Percentiles rank a stretch among this genome's conserved stretches.
Evolutionary conservation across 2,797 vertebrate species (phyloP).

Genomic region (Acipenser ruthenus): DNA sequence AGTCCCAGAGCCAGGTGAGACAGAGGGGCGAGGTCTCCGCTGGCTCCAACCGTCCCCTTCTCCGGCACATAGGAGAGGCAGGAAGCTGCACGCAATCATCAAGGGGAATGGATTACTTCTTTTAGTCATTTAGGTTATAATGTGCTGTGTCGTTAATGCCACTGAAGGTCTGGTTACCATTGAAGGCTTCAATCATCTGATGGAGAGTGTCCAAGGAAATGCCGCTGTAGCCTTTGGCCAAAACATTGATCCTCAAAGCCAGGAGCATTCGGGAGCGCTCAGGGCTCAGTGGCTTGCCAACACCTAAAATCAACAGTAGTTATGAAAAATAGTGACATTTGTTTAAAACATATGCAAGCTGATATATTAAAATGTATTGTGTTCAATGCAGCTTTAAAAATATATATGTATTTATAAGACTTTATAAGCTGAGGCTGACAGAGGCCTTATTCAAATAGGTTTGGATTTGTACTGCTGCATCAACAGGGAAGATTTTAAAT

Average conservation of each 20-base stretch:
- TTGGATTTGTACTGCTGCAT: too few species aligned
- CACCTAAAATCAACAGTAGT: conserved; percentile 52
- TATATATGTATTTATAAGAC: too few species aligned
- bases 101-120: too few species aligned
- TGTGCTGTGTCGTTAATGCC: neutral
- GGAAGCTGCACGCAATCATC: conserved; percentile 60
- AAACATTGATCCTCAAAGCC: conserved; percentile 89
- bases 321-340: too few species aligned
- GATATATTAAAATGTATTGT: too few species aligned
- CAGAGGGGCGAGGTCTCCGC: conserved; percentile 91
- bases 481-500: too few species aligned
- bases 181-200: conserved; percentile 84
- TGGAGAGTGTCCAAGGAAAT: conserved; percentile 86
- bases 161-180: conserved; percentile 59
- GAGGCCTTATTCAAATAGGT: too few species aligned
- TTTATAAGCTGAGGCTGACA: too few species aligned
- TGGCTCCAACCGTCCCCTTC: conserved; percentile 94
- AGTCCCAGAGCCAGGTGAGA: conserved; percentile 92
- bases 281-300: conserved; percentile 88
- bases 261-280: conserved; percentile 92
- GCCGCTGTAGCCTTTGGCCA: conserved; percentile 94
- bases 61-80: conserved; percentile 93
- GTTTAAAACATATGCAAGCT: too few species aligned
- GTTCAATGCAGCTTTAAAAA: too few species aligned
- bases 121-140: neutral